phyloP scores from a whole-genome alignment of 2,113 vertebrate genomes.

The Excalfactoria chinensis region DNA sequence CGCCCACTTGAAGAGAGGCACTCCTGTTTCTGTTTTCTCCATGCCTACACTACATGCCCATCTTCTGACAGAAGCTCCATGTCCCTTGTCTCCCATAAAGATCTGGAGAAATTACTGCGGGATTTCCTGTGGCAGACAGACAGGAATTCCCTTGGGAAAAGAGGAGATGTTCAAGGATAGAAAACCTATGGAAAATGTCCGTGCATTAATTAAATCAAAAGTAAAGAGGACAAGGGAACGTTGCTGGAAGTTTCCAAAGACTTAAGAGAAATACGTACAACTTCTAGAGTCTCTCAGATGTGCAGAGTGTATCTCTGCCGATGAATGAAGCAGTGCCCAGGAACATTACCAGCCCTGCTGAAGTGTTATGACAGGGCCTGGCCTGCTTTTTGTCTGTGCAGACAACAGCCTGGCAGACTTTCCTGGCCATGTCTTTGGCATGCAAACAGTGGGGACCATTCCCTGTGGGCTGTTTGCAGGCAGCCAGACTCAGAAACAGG shows the following conservation, averaged over 20 bases:
- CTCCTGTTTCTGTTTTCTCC: neutral
- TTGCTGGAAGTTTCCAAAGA: neutral
- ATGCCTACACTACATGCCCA: neutral
- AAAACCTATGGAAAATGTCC: neutral
- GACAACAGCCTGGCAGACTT: neutral
- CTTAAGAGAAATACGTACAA: neutral
- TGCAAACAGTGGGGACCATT: neutral
- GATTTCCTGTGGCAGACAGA: neutral
- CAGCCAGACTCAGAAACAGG: slow-evolving; percentile 6
- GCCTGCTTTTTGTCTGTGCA: neutral
- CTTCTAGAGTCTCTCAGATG: neutral
- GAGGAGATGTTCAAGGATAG: neutral
- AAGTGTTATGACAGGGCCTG: neutral
- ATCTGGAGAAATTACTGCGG: neutral
- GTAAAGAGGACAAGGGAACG: neutral
- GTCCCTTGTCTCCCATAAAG: neutral
- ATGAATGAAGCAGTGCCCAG: neutral
- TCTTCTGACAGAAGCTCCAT: neutral
- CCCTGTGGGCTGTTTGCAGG: neutral
- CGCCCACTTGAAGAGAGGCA: neutral
- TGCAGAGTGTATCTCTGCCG: neutral
- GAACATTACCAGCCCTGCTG: neutral
- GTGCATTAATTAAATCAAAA: neutral
- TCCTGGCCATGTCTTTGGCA: neutral
- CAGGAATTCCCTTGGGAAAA: accelerated